Evolutionary conservation across 2,797 vertebrate genomes (phyloP).

Genomic region (Sciurus carolinensis): DNA sequence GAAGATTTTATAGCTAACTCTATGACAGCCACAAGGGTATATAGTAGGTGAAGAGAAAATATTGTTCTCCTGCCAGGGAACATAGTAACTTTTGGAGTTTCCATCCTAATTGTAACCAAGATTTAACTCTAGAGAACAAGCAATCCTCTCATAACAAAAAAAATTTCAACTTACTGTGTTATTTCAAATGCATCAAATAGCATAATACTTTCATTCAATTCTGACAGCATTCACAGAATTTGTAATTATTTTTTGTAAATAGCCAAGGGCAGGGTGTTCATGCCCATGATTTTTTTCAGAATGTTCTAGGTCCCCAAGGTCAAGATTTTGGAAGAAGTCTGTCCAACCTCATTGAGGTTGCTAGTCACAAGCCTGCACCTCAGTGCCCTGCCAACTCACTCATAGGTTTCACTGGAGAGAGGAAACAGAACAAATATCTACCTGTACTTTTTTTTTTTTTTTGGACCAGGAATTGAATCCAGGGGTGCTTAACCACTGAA

Average conservation of each 20-base stretch:
- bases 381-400: neutral
- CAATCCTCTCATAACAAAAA: conserved; percentile 57
- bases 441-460: neutral
- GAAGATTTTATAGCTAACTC: conserved; percentile 54
- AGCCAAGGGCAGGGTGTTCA: conserved; percentile 53
- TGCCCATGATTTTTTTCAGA: conserved; percentile 39
- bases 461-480: neutral
- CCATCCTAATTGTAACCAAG: conserved; percentile 68
- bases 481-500: too few species aligned
- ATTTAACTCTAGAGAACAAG: conserved; percentile 62
- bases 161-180: conserved; percentile 49
- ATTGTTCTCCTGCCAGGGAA: conserved; percentile 50
- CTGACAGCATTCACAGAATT: conserved; percentile 49
- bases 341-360: neutral
- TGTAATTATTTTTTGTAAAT: conserved; percentile 66
- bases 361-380: neutral
- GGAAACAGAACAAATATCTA: neutral
- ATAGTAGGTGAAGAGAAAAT: conserved; percentile 46
- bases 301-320: conserved; percentile 47
- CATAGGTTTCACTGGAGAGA: neutral
- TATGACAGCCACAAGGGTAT: conserved; percentile 49
- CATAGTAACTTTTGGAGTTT: conserved; percentile 58
- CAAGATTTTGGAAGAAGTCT: conserved; percentile 51
- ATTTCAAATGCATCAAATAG: conserved; percentile 67
- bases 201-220: conserved; percentile 72